These are phyloP conservation scores for Rhinolophus sinicus DNA, from an alignment of 2,113 vertebrate genomes.

Conservation along the genomic window DNA sequence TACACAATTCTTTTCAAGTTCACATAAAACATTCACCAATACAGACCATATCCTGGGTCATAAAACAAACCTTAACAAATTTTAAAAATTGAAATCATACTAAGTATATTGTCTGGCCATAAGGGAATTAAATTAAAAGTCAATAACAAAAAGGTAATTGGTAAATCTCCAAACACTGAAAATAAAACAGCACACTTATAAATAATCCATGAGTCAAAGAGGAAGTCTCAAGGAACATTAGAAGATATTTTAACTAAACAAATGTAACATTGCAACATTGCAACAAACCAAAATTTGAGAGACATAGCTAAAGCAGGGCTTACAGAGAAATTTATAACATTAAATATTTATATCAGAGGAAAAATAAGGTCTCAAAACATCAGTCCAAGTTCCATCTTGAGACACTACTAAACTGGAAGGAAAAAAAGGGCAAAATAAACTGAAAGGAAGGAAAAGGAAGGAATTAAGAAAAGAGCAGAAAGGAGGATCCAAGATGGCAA, in stretches of 20 bases:
- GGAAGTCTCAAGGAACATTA: neutral
- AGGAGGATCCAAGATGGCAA: too few species aligned
- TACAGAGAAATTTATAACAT: neutral
- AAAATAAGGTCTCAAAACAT: neutral
- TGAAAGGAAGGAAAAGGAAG: neutral
- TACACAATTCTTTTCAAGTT: neutral
- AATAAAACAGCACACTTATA: neutral
- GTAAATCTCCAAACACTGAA: neutral
- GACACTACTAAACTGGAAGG: neutral
- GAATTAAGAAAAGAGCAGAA: neutral
- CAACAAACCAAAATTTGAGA: neutral
- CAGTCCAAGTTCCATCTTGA: neutral
- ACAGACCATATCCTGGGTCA: too few species aligned
- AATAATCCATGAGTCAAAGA: neutral
- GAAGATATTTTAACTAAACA: neutral
- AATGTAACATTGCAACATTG: neutral
- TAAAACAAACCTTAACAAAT: neutral
- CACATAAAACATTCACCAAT: too few species aligned
- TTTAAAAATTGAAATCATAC: neutral
- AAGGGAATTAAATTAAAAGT: conserved; percentile 24
- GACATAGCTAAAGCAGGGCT: neutral
- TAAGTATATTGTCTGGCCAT: neutral
- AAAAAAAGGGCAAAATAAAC: neutral
- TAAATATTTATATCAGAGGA: neutral
- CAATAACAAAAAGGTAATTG: neutral